Evolutionary conservation across 2,113 vertebrate genomes (phyloP).

Genomic region (Trematocara unimaculatum): DNA sequence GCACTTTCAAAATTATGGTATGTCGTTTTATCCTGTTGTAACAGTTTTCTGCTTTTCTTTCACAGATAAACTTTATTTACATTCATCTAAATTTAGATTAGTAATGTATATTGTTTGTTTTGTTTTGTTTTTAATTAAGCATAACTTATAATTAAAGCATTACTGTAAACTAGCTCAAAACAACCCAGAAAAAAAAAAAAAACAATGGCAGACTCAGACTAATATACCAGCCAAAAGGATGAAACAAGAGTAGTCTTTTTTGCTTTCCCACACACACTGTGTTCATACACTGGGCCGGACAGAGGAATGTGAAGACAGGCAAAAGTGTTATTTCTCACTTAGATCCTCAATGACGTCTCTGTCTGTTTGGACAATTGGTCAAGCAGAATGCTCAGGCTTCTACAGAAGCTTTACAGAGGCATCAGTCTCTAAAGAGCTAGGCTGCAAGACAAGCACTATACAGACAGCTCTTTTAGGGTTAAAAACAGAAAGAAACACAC

Average conservation of each 20-base stretch:
- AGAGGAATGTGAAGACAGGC: slow-evolving; percentile 35
- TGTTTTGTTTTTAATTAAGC: background rate
- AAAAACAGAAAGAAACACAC: background rate
- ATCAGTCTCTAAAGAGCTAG: background rate
- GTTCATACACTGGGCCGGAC: slow-evolving; percentile 10
- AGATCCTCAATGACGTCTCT: slow-evolving; percentile 42
- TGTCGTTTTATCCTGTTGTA: background rate
- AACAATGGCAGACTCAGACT: background rate
- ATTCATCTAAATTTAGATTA: background rate
- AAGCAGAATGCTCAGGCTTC: background rate
- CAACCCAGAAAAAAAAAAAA: background rate
- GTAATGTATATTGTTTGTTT: background rate
- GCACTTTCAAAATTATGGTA: background rate
- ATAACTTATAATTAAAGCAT: background rate
- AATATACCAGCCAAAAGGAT: background rate
- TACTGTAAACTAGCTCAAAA: background rate
- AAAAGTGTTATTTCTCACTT: slow-evolving; percentile 53
- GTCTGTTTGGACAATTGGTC: slow-evolving; percentile 30
- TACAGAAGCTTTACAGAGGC: background rate
- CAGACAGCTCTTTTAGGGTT: background rate
- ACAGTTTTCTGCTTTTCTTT: background rate
- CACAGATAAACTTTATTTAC: background rate
- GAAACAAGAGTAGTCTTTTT: background rate
- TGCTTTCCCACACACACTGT: slow-evolving; percentile 23
- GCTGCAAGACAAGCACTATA: background rate